phyloP scores from a whole-genome alignment of 2,888 invertebrate species.

The Eucriotettix oculatus region DNA sequence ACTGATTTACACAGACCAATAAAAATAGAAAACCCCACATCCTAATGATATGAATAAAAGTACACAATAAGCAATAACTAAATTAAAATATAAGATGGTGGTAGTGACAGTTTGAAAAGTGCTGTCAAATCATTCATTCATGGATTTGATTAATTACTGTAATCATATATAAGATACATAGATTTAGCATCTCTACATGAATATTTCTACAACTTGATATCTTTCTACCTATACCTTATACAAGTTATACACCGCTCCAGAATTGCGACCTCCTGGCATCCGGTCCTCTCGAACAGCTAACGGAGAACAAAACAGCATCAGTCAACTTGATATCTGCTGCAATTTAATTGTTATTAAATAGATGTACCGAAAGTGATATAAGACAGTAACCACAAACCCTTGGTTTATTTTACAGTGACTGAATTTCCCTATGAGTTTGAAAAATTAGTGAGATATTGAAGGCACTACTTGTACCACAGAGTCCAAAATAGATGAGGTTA shows the following conservation, averaged over 20 bases:
- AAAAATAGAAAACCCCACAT: too few relatives aligned
- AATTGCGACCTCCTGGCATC: conserved; percentile 99
- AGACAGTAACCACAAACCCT: background rate
- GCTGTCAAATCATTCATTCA: too few relatives aligned
- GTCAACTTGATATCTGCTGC: background rate
- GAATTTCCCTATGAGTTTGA: background rate
- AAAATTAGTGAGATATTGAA: background rate
- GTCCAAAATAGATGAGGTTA: background rate
- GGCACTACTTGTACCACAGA: background rate
- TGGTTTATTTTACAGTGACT: background rate
- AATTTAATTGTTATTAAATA: background rate
- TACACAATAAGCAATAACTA: too few relatives aligned
- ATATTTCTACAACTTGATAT: too few relatives aligned
- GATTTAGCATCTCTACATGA: too few relatives aligned
- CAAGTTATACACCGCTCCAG: conserved; percentile 94
- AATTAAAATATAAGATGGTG: too few relatives aligned
- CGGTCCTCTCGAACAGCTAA: conserved; percentile 94
- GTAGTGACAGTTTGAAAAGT: too few relatives aligned
- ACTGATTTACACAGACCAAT: too few relatives aligned
- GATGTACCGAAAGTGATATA: background rate
- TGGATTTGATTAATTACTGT: too few relatives aligned
- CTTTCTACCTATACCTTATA: conserved; percentile 54
- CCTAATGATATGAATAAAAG: too few relatives aligned
- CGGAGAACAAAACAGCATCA: conserved; percentile 12
- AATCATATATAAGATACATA: too few relatives aligned